A percentile compares a stretch with the other conserved stretches of the same genome.
phyloP scores from a whole-genome alignment of 2,113 vertebrate species.

The Clarias magur region DNA sequence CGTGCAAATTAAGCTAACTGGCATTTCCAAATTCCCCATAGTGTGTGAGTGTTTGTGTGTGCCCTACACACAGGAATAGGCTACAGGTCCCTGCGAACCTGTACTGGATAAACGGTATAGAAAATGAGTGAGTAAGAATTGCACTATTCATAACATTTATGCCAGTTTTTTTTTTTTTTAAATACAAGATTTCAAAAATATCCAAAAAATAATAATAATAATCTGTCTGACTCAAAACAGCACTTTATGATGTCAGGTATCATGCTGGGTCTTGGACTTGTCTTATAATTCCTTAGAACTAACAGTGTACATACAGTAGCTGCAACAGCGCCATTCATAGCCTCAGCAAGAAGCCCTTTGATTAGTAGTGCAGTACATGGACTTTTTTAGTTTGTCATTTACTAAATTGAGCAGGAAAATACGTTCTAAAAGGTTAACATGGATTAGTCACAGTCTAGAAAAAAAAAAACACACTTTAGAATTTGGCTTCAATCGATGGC shows the following conservation, averaged over 20 bases:
- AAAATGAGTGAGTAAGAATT: neutral
- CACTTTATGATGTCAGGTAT: conserved; percentile 19
- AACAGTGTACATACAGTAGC: neutral
- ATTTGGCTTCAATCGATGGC: neutral
- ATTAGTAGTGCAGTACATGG: neutral
- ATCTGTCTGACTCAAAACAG: neutral
- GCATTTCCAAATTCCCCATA: no score
- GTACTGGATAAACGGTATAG: no score
- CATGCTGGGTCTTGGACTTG: conserved; percentile 26
- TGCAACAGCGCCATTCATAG: neutral
- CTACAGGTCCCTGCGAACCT: no score
- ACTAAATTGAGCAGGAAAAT: neutral
- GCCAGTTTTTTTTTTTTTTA: neutral
- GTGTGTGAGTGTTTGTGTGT: no score
- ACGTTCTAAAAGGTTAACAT: neutral
- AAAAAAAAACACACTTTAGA: neutral
- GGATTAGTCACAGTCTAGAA: neutral
- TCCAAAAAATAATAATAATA: neutral
- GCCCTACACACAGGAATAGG: no score
- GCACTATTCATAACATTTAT: neutral
- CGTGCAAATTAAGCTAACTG: no score
- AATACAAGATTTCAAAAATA: neutral
- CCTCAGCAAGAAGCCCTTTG: neutral
- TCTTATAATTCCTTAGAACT: conserved; percentile 10
- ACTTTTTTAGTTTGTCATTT: neutral